Percentiles rank a stretch among this genome's conserved stretches.
These are phyloP conservation scores for Torymus texanus DNA, from an alignment of 2,888 invertebrate genomes.

Conservation along the genomic window DNA sequence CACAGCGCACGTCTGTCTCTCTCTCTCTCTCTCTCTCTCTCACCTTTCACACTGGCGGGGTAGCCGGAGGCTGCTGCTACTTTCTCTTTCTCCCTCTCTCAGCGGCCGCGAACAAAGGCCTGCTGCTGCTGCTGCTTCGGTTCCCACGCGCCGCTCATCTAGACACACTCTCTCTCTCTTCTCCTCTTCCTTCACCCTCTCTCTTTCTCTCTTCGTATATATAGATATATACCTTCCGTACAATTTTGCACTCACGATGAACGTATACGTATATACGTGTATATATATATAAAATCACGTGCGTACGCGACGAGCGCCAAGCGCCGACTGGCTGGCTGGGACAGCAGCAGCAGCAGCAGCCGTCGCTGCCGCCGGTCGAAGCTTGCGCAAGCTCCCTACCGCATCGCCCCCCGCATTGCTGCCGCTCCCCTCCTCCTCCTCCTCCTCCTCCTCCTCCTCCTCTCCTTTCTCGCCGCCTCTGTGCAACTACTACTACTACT, in stretches of 20 bases:
- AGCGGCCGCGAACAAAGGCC: background rate
- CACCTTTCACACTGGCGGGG: no score
- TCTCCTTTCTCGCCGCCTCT: no score
- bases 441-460: background rate
- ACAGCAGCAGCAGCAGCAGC: background rate
- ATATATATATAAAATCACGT: no score
- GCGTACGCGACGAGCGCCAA: background rate
- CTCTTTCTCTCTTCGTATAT: no score
- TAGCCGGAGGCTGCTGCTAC: no score
- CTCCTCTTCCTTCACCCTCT: no score
- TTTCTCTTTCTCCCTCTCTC: no score
- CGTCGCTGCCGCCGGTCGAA: constrained; percentile 35
- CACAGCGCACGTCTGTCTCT: no score
- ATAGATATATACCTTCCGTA: no score
- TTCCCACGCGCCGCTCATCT: background rate
- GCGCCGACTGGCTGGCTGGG: background rate
- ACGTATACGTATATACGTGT: no score
- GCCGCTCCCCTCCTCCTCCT: background rate
- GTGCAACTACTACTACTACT: background rate
- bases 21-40: no score
- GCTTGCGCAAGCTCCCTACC: constrained; percentile 55
- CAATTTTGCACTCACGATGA: no score
- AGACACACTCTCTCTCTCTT: background rate
- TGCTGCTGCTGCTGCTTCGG: background rate
- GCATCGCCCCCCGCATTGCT: constrained; percentile 22